Base-by-base conservation (phyloP, 2,113 vertebrate genomes). In the Chloebia gouldiae region DNA sequence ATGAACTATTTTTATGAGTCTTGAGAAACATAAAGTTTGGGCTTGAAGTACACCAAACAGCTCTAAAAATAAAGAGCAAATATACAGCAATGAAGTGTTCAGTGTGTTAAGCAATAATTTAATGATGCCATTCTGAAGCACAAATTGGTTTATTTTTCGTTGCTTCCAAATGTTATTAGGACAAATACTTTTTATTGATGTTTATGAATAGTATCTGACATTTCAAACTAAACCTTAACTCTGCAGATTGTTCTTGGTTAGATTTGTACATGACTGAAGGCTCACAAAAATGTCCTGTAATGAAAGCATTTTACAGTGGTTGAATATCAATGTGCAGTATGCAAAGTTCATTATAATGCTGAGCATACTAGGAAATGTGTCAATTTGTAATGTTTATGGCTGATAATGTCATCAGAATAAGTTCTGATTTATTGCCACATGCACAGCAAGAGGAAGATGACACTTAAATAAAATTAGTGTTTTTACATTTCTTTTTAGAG, bases 141-240 rank as follows among this genome's bases (percentile, higher is more conserved):
- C 50, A 75, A n/a, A 66, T 31, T 60, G 24, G 4, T 8, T 91
- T 76, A 15, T 42, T 72, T 86, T 88, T 59, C 81, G 20, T 78
- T 77, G 45, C 27, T 21, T 92, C 25, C 25, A 85, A 82, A 83
- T 88, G 8, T 2, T 82, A 59, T 91, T 92, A 81, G 28, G 31
- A 78, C 22, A 80, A 94, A 87, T 82, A 40, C 7, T 17, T 88
- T 82, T 56, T 63, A 89, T 59, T 91, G 42, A 75, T 69, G 22
- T 50, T 90, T 89, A 91, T 86, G 70, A 93, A 96, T 88, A 93
- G 77, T 76, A 94, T 82, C 44, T 89, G 86, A 86, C 81, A 94
- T 89, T 86, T 94, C 47, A 93, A 85, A 95, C 54, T 77, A 76
- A 91, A 96, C 61, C 25, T 59, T 81, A 90, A 78, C 17, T 73